phyloP scores from a whole-genome alignment of 2,888 invertebrate species.

The Acronicta leporina region DNA sequence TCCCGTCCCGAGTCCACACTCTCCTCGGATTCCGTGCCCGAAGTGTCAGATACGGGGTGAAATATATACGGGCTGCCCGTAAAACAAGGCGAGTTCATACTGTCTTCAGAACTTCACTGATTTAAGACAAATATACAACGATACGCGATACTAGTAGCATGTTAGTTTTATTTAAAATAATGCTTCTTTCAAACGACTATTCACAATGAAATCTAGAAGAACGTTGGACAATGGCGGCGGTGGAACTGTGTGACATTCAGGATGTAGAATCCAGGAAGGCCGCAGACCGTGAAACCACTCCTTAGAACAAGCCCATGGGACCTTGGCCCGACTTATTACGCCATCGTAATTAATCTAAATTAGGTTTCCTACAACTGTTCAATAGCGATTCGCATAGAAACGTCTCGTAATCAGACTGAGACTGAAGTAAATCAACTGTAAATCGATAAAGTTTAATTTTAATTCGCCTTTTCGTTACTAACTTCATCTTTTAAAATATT shows the following conservation, averaged over 20 bases:
- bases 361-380: conserved; percentile 59
- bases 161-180: conserved; percentile 12
- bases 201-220: conserved; percentile 70
- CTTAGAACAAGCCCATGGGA: conserved; percentile 74
- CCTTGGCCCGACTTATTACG: conserved; percentile 78
- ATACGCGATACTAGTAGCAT: conserved; percentile 17
- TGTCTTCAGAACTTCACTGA: conserved; percentile 33
- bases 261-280: conserved; percentile 67
- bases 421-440: conserved; percentile 46
- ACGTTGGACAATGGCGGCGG: conserved; percentile 73
- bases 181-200: conserved; percentile 60
- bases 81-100: conserved; percentile 84
- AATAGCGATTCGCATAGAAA: conserved; percentile 58
- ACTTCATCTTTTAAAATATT: neutral
- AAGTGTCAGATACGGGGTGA: conserved; percentile 82
- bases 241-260: conserved; percentile 73
- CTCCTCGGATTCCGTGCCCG: conserved; percentile 84
- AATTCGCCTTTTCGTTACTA: conserved; percentile 15
- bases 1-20: conserved; percentile 80
- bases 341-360: conserved; percentile 67
- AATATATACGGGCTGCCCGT: conserved; percentile 81
- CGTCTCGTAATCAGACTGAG: conserved; percentile 52
- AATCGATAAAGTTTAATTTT: conserved; percentile 26
- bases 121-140: conserved; percentile 2
- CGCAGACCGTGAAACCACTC: conserved; percentile 76